These are phyloP conservation scores for Myzus persicae DNA, from an alignment of 1,140 invertebrate genomes.

Conservation along the genomic window DNA sequence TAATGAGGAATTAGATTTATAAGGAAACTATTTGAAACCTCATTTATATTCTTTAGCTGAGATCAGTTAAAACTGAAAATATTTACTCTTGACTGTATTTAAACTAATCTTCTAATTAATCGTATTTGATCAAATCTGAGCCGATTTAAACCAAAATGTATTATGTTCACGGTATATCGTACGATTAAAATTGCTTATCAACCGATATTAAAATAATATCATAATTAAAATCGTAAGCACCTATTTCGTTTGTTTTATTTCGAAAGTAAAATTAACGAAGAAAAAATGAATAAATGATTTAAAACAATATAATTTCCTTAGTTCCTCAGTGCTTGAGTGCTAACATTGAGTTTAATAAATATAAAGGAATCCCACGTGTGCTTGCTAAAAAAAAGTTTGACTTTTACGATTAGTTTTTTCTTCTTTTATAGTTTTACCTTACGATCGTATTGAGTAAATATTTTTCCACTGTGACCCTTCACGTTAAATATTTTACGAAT, in stretches of 20 bases:
- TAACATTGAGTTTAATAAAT: neutral
- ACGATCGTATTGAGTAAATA: neutral
- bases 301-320: neutral
- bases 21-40: neutral
- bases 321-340: neutral
- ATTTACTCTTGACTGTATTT: neutral
- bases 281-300: neutral
- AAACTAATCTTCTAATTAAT: neutral
- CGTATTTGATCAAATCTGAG: neutral
- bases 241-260: neutral
- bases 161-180: neutral
- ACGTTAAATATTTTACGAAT: slow-evolving; percentile 5
- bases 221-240: neutral
- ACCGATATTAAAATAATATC: neutral
- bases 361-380: neutral
- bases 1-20: neutral
- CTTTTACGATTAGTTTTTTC: neutral
- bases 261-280: neutral
- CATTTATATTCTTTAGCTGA: neutral
- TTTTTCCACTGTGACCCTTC: neutral
- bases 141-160: neutral
- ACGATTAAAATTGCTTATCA: neutral
- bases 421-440: neutral
- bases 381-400: neutral
- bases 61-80: neutral